Percentiles rank a stretch among this genome's conserved stretches.
Conservation (phyloP, 2,888 invertebrate species). For the Phasia obesa region DNA sequence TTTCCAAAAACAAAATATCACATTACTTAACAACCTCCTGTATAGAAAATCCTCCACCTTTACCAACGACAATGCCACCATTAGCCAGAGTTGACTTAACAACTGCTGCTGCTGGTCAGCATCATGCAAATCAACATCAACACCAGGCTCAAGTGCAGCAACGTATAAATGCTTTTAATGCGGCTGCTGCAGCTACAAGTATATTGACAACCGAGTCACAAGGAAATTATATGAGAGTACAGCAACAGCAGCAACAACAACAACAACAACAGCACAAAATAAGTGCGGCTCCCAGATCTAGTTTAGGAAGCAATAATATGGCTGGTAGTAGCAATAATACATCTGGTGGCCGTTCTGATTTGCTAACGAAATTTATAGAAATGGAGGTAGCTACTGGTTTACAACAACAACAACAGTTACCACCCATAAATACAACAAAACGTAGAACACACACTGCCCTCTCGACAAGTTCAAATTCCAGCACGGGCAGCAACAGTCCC, state of each 20-base stretch:
- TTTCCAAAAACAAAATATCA: constrained; percentile 56
- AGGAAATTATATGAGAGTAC: constrained; percentile 72
- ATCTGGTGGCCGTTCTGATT: constrained; percentile 72
- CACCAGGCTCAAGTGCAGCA: constrained; percentile 78
- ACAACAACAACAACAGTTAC: constrained; percentile 57
- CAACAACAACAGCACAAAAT: constrained; percentile 71
- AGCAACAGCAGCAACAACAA: constrained; percentile 69
- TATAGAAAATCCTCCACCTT: constrained; percentile 82
- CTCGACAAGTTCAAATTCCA: constrained; percentile 72
- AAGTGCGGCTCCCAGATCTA: constrained; percentile 71
- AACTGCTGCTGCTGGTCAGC: constrained; percentile 50
- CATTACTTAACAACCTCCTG: constrained; percentile 57
- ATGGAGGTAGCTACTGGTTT: constrained; percentile 73
- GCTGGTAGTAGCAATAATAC: background rate
- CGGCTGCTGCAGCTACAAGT: constrained; percentile 74
- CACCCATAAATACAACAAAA: constrained; percentile 58
- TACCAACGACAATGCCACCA: constrained; percentile 82
- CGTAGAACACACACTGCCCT: constrained; percentile 68
- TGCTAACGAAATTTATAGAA: constrained; percentile 78
- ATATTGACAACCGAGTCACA: constrained; percentile 68
- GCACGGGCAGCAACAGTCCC: constrained; percentile 75
- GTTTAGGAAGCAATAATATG: constrained; percentile 67
- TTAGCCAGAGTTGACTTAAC: constrained; percentile 73
- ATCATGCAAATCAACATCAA: constrained; percentile 69
- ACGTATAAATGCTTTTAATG: constrained; percentile 79